Conservation (phyloP, 2,797 vertebrate species). For the Enteromius mattozi region DNA sequence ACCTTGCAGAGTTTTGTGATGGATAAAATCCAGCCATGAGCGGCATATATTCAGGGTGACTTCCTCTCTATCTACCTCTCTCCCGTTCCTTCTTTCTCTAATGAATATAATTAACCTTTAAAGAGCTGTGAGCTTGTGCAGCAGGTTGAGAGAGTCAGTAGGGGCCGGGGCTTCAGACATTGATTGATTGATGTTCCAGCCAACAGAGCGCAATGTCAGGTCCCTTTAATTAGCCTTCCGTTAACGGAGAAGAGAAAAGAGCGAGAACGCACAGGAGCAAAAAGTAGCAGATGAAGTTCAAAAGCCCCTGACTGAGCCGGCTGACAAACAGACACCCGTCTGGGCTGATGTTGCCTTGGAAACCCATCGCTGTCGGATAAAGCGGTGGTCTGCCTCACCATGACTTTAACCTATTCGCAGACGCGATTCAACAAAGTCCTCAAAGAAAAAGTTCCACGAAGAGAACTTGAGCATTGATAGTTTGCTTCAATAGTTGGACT, state of each 20-base stretch:
- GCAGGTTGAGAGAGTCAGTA: slow-evolving; percentile 68
- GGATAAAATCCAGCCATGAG: slow-evolving; percentile 58
- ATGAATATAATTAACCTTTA: slow-evolving; percentile 85
- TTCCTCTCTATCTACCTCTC: slow-evolving; percentile 63
- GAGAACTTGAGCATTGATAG: not conserved
- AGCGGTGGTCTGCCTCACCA: not conserved
- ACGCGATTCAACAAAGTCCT: not conserved
- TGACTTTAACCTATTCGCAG: not conserved
- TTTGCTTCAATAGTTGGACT: not conserved
- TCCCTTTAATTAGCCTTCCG: slow-evolving; percentile 76
- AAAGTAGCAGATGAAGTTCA: slow-evolving; percentile 53
- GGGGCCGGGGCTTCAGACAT: slow-evolving; percentile 68
- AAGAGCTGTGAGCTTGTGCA: slow-evolving; percentile 65
- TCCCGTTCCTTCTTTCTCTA: slow-evolving; percentile 65
- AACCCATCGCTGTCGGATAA: slow-evolving; percentile 4
- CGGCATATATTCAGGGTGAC: slow-evolving; percentile 72
- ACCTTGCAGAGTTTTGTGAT: slow-evolving; percentile 62
- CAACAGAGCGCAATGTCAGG: slow-evolving; percentile 74
- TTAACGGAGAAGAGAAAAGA: slow-evolving; percentile 44
- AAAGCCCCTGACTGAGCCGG: slow-evolving; percentile 19
- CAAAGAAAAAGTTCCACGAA: slow-evolving; percentile 3
- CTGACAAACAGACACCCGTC: slow-evolving; percentile 36
- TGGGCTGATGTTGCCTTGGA: slow-evolving; percentile 35
- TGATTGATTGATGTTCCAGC: slow-evolving; percentile 80
- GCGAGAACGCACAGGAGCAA: slow-evolving; percentile 32